A percentile compares a stretch with the other conserved stretches of the same genome.
Conservation (phyloP, 2,113 vertebrate species). For the Nestor notabilis region DNA sequence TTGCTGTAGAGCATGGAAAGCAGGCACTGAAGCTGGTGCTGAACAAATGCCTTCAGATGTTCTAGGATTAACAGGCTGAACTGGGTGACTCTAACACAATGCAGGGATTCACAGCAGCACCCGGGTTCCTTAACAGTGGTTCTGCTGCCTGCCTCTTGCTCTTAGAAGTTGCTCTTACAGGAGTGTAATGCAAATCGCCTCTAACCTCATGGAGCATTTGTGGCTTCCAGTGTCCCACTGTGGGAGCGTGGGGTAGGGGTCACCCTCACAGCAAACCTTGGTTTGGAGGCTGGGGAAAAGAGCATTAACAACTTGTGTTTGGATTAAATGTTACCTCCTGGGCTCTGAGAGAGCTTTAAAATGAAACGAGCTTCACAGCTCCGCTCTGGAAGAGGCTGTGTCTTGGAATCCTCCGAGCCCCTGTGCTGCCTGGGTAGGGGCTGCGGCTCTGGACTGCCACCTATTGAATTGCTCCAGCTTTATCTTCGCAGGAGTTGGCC, state of each 20-base stretch:
- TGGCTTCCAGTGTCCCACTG: not conserved
- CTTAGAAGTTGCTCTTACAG: not conserved
- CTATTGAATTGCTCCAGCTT: not conserved
- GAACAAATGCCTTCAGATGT: not conserved
- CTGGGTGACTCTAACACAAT: not conserved
- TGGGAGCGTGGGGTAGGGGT: not conserved
- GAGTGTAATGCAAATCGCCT: not conserved
- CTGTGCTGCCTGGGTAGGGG: not conserved
- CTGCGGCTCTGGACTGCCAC: not conserved
- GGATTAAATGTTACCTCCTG: not conserved
- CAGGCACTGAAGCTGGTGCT: not conserved
- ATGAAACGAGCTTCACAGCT: not conserved
- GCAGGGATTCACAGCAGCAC: not conserved
- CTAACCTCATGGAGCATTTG: not conserved
- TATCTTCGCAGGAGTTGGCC: not conserved
- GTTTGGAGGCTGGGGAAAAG: not conserved
- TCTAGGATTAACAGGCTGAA: not conserved
- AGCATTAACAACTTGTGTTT: not conserved
- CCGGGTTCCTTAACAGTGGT: not conserved
- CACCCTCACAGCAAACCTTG: not conserved
- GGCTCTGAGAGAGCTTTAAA: not conserved
- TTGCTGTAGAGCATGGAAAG: not conserved
- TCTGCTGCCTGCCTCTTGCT: not conserved
- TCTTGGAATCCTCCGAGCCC: not conserved
- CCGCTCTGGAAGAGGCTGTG: not conserved